Conservation (phyloP, 2,113 vertebrate species). For the Corythoichthys haematopterus region DNA sequence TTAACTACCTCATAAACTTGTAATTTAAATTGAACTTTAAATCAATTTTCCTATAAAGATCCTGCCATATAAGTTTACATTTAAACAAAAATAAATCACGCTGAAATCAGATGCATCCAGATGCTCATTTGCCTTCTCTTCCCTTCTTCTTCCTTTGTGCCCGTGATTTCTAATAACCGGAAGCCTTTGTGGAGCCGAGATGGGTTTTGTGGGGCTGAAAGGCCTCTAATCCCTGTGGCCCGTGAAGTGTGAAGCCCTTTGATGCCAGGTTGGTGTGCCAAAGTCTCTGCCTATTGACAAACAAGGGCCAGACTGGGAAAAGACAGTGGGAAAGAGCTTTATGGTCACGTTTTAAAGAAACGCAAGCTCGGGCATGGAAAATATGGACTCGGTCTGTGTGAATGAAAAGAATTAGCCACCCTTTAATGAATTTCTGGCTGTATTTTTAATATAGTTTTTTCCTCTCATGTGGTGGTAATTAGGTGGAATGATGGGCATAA, state of each 20-base stretch:
- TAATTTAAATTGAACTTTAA: no score
- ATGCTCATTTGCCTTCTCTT: slow-evolving; percentile 61
- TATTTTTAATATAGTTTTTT: slow-evolving; percentile 47
- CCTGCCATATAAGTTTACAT: slow-evolving; percentile 57
- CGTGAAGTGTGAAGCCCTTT: slow-evolving; percentile 79
- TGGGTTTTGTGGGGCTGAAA: slow-evolving; percentile 72
- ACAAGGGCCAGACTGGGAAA: slow-evolving; percentile 67
- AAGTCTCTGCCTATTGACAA: slow-evolving; percentile 75
- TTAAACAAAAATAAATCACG: slow-evolving; percentile 53
- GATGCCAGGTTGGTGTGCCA: slow-evolving; percentile 73
- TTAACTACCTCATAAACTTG: no score
- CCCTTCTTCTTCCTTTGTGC: slow-evolving; percentile 62
- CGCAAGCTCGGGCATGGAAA: slow-evolving; percentile 58
- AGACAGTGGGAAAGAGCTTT: slow-evolving; percentile 48
- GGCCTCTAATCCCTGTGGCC: slow-evolving; percentile 78
- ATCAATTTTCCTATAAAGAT: slow-evolving; percentile 65
- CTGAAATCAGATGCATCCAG: slow-evolving; percentile 64
- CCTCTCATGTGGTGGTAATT: slow-evolving; percentile 65
- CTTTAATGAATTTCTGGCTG: slow-evolving; percentile 68
- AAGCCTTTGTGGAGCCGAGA: slow-evolving; percentile 73
- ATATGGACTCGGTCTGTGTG: slow-evolving; percentile 63
- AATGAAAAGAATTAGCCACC: slow-evolving; percentile 67
- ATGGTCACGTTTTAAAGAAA: slow-evolving; percentile 47
- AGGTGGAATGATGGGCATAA: slow-evolving; percentile 63
- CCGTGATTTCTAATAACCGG: slow-evolving; percentile 70